Base-by-base conservation (phyloP, 2,113 vertebrate species). In the Clarias gariepinus region DNA sequence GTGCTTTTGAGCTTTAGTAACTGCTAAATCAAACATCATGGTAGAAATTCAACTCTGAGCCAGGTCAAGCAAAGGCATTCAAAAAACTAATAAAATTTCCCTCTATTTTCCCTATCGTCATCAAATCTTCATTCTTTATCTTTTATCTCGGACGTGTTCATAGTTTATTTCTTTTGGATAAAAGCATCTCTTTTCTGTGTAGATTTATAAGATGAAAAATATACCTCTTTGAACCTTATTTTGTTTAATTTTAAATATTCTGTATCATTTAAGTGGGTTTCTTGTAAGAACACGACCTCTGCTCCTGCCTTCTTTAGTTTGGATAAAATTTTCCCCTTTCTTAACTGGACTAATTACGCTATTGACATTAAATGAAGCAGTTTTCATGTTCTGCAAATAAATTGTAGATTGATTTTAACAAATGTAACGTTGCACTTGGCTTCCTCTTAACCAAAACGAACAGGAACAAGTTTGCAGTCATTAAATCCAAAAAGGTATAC, bases 91-190 rank as follows among this genome's bases (percentile, higher is more conserved):
- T 36, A 28, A 69, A 21, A 25, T 16, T 36, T 23, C 63, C 63
- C 9, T 86, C 76, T n/a, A 86, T 57, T 86, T 71, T 86, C 0
- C 85, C 53, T 3, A 41, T 86, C 36, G 47, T 33, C 63, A 86
- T 58, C 28, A 79, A 53, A 85, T 80, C 77, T 80, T 25, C 76
- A 63, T 58, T 86, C 63, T 21, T 6, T 80, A 33, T 85, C 83
- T 16, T 47, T 61, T 8, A 55, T 9, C 3, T 86, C 63, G 15
- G 63, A 86, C 36, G 33, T 79, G 63, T 69, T 85, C 73, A 10
- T 78, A 84, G n/a, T 74, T 74, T 25, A 74, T 4, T 2, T 41
- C 5, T 23, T 36, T 36, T 25, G 11, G 21, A 18, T 64, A 85
- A 2, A 13, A 85, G 33, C 60, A 9, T 21, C 60, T 9, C 60